phyloP scores from a whole-genome alignment of 2,797 vertebrate species.

The Diceros bicornis region DNA sequence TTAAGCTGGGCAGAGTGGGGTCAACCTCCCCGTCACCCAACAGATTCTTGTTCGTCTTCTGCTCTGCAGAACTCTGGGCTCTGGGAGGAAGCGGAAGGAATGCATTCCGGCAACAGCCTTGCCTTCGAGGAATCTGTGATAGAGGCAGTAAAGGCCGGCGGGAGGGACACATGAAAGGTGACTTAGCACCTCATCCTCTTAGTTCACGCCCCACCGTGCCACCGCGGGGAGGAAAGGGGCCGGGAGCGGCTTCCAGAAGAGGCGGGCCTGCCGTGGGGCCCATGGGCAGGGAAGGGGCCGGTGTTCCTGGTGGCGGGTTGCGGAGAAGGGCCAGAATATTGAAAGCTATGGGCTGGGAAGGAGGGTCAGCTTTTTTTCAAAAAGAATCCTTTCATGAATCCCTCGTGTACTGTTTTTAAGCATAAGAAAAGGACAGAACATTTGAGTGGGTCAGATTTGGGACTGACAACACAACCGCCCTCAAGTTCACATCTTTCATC shows the following conservation, averaged over 20 bases:
- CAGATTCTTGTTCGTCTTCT: too few relatives aligned
- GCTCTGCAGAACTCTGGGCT: not conserved
- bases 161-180: too few relatives aligned
- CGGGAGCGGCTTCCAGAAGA: not conserved
- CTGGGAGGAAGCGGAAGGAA: too few relatives aligned
- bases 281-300: too few relatives aligned
- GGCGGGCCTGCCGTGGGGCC: not conserved
- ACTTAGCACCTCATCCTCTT: not conserved
- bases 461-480: accelerated
- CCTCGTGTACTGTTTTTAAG: accelerated
- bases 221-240: too few relatives aligned
- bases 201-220: too few relatives aligned
- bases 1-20: too few relatives aligned
- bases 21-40: accelerated
- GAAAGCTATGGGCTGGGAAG: accelerated
- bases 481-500: accelerated
- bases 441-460: not conserved
- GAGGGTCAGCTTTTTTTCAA: not conserved
- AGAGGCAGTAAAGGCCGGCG: too few relatives aligned
- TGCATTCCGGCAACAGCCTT: too few relatives aligned
- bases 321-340: not conserved
- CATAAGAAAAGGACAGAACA: not conserved
- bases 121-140: accelerated
- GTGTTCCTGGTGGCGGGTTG: accelerated
- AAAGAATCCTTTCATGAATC: not conserved